Base-by-base conservation (phyloP, 2,888 invertebrate species). In the Drosophila lacicola region DNA sequence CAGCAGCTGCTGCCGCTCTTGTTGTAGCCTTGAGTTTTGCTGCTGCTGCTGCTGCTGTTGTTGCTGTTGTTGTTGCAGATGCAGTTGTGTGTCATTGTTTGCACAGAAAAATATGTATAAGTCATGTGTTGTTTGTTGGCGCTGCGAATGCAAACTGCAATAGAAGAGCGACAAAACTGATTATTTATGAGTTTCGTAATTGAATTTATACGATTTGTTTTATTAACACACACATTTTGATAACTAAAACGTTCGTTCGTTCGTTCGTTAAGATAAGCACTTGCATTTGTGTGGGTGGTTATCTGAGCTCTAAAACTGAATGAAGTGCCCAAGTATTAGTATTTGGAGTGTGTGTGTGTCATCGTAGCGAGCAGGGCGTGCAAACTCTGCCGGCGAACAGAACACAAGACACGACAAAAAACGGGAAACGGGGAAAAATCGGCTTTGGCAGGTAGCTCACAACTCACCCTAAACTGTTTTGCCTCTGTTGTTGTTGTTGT, bases 401-500 rank as follows among this genome's bases (percentile, higher is more conserved):
- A 70, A 29, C 17, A 55, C 21, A 54, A 58, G 64, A 42, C 51
- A 65, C 49, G 42, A 56, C 44, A 58, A 50, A 53, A 74, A 60
- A 61, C 47, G 54, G 64, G 8, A 29, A 36, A 65, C 37, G 39
- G 50, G 44, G 45, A 54, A 46, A 60, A 50, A 60, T 19, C 63
- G 46, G 47, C 49, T 73, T 72, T 62, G 45, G 66, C 86, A 85
- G 82, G 86, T 85, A 82, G 76, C 72, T 56, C 64, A 80, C 70
- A 80, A 85, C 82, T 85, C 64, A 85, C 78, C 85, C 75, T 50
- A 82, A 82, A 65, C 61, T 82, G 70, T 78, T 80, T 80, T 82
- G 71, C 78, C 60, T 55, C 45, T 70, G 37, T 37, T 41, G 45
- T 29, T 63, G 53, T 49, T 65, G 65, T 50, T 71, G 49, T 25